These are phyloP conservation scores for Sphecodes monilicornis DNA, from an alignment of 2,888 invertebrate species.

Conservation along the genomic window DNA sequence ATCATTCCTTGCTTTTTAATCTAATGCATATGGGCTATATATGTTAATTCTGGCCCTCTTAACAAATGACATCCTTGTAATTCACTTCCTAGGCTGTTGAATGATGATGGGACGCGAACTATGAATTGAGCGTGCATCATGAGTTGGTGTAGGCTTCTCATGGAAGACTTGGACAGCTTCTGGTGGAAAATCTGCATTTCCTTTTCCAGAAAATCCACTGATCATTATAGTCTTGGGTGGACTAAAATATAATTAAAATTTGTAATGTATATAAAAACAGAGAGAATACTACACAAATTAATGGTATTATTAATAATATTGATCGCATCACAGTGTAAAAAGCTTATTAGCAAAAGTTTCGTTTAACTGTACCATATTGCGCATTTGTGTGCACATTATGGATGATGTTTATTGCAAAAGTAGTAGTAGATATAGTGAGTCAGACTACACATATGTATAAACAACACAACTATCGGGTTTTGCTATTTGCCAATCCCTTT, in stretches of 20 bases:
- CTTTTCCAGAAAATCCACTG: conserved; percentile 92
- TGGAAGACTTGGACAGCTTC: conserved; percentile 94
- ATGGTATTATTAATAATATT: background rate
- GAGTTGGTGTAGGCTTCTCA: conserved; percentile 91
- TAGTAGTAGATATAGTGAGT: conserved; percentile 30
- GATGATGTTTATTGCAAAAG: conserved; percentile 39
- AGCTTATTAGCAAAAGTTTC: background rate
- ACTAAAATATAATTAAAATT: conserved; percentile 83
- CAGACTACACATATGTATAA: background rate
- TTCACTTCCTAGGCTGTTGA: conserved; percentile 95
- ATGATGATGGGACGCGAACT: conserved; percentile 89
- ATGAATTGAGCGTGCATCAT: conserved; percentile 86
- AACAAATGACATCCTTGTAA: background rate
- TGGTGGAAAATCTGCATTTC: conserved; percentile 94
- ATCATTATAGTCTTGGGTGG: conserved; percentile 91
- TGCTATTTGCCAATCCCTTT: background rate
- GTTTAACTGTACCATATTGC: conserved; percentile 35
- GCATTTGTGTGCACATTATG: conserved; percentile 18
- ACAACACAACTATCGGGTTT: conserved; percentile 1
- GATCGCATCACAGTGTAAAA: background rate
- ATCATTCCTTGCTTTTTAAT: conserved; percentile 35
- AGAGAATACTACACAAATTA: background rate
- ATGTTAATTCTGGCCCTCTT: conserved; percentile 2
- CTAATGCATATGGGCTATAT: conserved; percentile 37
- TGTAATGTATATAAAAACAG: background rate